A percentile compares a stretch with the other conserved stretches of the same genome.
Evolutionary conservation across 2,888 invertebrate genomes (phyloP).

Genomic region (Slavum lentiscoides): DNA sequence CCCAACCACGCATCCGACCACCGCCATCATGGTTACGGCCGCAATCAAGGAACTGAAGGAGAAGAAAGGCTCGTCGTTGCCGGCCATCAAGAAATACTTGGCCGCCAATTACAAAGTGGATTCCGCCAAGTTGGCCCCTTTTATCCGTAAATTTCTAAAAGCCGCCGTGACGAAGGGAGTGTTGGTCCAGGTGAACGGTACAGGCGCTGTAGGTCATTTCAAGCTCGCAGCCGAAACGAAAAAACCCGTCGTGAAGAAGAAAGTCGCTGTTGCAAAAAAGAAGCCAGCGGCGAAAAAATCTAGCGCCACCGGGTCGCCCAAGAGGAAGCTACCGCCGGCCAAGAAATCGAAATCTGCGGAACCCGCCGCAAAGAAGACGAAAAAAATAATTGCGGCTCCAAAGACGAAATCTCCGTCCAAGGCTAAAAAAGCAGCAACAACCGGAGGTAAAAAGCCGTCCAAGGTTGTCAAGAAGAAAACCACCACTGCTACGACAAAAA

Average conservation of each 20-base stretch:
- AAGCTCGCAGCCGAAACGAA: constrained; percentile 59
- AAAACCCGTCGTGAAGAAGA: constrained; percentile 27
- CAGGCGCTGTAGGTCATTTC: constrained; percentile 60
- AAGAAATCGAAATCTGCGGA: neutral
- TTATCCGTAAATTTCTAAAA: constrained; percentile 67
- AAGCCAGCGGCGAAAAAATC: neutral
- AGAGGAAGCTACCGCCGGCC: neutral
- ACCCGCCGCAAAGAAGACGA: neutral
- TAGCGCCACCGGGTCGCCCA: neutral
- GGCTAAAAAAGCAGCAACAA: neutral
- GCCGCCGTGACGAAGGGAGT: constrained; percentile 61
- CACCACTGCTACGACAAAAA: too few species aligned
- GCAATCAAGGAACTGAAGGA: constrained; percentile 61
- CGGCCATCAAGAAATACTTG: constrained; percentile 64
- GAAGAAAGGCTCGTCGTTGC: neutral
- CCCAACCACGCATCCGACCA: constrained; percentile 62
- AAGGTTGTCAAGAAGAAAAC: neutral
- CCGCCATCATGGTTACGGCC: constrained; percentile 65
- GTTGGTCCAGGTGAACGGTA: neutral
- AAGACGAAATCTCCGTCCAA: neutral
- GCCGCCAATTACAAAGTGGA: constrained; percentile 66
- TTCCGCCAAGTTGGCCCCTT: constrained; percentile 64
- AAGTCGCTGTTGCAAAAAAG: neutral
- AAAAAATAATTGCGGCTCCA: neutral
- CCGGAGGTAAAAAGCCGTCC: neutral